A percentile compares a stretch with the other conserved stretches of the same genome.
phyloP scores from a whole-genome alignment of 1,140 invertebrate species.

The Heliconius himera region DNA sequence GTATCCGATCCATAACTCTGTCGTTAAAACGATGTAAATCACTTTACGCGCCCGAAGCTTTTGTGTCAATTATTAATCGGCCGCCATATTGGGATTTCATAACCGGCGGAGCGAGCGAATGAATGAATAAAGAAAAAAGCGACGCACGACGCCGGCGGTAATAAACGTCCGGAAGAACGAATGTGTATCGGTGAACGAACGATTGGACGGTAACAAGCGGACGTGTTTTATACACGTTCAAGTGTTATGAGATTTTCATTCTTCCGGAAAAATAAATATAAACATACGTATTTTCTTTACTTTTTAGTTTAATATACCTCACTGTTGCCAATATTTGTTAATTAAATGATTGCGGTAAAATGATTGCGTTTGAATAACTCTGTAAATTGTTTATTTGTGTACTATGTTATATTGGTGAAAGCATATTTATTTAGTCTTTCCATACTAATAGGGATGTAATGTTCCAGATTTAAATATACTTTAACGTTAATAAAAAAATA shows the following conservation, averaged over 20 bases:
- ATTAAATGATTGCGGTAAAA: slow-evolving; percentile 5
- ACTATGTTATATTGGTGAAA: too few relatives aligned
- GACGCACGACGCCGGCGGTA: too few relatives aligned
- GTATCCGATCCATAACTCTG: slow-evolving; percentile 25
- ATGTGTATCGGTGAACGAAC: slow-evolving; percentile 30
- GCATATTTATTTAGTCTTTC: too few relatives aligned
- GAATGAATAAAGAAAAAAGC: slow-evolving; percentile 38
- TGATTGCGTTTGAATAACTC: not conserved
- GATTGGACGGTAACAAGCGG: slow-evolving; percentile 32
- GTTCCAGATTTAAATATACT: too few relatives aligned
- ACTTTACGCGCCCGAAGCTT: slow-evolving; percentile 16
- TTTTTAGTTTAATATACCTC: not conserved
- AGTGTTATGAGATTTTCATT: slow-evolving; percentile 26
- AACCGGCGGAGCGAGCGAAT: slow-evolving; percentile 26
- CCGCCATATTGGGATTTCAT: slow-evolving; percentile 27
- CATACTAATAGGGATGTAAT: too few relatives aligned
- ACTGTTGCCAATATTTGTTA: not conserved
- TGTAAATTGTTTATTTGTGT: not conserved
- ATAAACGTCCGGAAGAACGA: too few relatives aligned
- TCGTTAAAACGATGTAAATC: not conserved
- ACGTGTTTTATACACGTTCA: slow-evolving; percentile 18
- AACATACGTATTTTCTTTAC: not conserved
- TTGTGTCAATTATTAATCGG: slow-evolving; percentile 29
- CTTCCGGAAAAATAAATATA: not conserved
- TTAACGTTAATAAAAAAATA: too few relatives aligned